phyloP scores from a whole-genome alignment of 2,113 vertebrate genomes.

The Ceyx margarethae region DNA sequence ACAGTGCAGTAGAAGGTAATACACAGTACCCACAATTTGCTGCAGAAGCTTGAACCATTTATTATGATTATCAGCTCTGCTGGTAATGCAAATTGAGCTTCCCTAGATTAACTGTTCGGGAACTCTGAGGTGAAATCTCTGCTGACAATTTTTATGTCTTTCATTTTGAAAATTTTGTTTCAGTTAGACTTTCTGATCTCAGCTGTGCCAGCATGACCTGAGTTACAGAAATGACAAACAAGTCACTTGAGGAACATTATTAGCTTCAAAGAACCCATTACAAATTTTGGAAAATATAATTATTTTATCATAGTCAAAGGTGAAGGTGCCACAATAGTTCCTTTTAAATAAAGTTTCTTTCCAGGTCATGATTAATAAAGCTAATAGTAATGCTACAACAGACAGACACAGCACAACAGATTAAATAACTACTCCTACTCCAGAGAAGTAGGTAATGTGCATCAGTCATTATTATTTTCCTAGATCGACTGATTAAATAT shows the following conservation, averaged over 20 bases:
- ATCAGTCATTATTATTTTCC: background rate
- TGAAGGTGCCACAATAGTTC: background rate
- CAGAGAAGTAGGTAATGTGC: background rate
- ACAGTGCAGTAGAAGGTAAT: background rate
- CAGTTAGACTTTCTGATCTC: background rate
- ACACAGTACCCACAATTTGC: background rate
- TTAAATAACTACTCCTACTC: background rate
- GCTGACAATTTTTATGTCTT: background rate
- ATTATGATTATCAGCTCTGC: background rate
- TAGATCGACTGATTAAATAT: background rate
- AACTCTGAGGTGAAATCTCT: background rate
- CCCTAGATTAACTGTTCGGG: background rate
- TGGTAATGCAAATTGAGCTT: background rate
- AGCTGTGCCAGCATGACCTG: background rate
- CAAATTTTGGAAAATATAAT: background rate
- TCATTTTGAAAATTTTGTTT: background rate
- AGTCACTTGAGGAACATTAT: background rate
- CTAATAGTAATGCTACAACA: background rate
- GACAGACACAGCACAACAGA: background rate
- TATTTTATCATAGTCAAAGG: background rate
- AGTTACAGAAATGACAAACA: background rate
- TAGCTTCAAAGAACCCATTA: background rate
- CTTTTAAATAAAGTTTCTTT: background rate
- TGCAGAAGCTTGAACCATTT: background rate
- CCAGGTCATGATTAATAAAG: background rate